Conservation (phyloP, 2,797 vertebrate genomes). For the Alcedo quadribrachys region DNA sequence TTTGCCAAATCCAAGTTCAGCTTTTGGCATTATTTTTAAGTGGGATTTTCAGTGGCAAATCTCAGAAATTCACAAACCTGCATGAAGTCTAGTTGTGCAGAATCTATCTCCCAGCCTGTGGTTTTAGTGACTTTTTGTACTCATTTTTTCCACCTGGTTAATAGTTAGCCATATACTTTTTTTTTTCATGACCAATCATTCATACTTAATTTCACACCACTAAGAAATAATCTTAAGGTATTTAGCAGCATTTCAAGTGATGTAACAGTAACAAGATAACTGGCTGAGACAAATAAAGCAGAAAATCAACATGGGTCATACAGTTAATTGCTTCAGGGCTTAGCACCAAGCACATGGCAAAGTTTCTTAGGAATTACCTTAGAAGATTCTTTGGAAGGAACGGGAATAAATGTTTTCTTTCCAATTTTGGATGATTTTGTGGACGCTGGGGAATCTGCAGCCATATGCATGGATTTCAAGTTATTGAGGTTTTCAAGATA, state of each 20-base stretch:
- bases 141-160: neutral
- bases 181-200: neutral
- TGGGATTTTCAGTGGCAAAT: neutral
- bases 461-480: conserved; percentile 75
- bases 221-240: neutral
- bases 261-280: neutral
- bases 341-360: neutral
- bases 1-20: neutral
- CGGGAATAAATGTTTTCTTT: conserved; percentile 76
- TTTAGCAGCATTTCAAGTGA: neutral
- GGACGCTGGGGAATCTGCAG: conserved; percentile 44
- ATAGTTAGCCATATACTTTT: neutral
- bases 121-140: neutral
- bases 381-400: conserved; percentile 54
- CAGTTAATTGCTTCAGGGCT: neutral
- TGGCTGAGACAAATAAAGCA: neutral
- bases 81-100: neutral
- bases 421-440: conserved; percentile 74
- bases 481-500: conserved; percentile 87
- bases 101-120: neutral
- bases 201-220: neutral
- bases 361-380: conserved; percentile 76
- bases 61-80: neutral
- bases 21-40: neutral
- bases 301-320: neutral